Conservation (phyloP, 2,888 invertebrate genomes). For the Germaria angustata region DNA sequence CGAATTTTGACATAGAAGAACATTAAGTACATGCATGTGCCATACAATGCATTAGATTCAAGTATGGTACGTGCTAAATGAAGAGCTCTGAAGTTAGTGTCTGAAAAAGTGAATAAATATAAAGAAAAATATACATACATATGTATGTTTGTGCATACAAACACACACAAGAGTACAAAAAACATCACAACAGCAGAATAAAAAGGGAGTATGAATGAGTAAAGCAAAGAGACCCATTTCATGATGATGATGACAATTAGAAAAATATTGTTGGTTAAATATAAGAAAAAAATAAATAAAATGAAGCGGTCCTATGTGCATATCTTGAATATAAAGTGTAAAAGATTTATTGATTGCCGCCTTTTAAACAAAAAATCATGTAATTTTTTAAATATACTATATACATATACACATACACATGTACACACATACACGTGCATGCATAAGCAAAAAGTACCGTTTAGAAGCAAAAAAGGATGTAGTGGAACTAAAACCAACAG, state of each 20-base stretch:
- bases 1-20: background rate
- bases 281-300: constrained; percentile 7
- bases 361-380: background rate
- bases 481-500: constrained; percentile 3
- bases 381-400: background rate
- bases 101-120: constrained; percentile 62
- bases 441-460: constrained; percentile 31
- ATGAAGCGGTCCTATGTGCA: background rate
- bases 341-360: constrained; percentile 37
- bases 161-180: constrained; percentile 15
- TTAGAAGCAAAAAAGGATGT: background rate
- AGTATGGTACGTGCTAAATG: constrained; percentile 62
- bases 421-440: background rate
- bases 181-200: background rate
- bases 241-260: constrained; percentile 20
- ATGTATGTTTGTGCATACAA: background rate
- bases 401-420: background rate
- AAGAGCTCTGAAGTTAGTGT: constrained; percentile 60
- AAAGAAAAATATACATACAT: constrained; percentile 21
- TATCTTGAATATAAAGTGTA: background rate
- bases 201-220: constrained; percentile 28
- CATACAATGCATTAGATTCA: constrained; percentile 51
- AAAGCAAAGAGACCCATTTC: constrained; percentile 45
- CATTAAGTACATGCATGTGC: constrained; percentile 30
- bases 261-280: constrained; percentile 28